Percentiles rank a stretch among this genome's conserved stretches.
Conservation (phyloP, 2,797 vertebrate species). For the Oreochromis mossambicus region DNA sequence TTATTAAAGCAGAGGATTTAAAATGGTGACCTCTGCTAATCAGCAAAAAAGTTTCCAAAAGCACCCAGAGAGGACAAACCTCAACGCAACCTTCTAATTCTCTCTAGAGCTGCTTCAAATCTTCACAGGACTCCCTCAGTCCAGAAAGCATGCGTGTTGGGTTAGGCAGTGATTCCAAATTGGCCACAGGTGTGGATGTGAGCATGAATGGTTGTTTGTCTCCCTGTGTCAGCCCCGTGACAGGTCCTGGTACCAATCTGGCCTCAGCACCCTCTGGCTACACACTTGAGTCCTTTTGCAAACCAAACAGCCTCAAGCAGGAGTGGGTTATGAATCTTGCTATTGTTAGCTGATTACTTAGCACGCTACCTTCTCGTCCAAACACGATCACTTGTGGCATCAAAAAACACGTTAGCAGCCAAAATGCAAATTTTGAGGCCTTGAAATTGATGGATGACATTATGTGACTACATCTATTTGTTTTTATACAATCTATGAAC, state of each 20-base stretch:
- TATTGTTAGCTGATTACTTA: neutral
- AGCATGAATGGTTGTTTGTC: neutral
- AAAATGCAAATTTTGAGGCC: neutral
- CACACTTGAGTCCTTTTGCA: neutral
- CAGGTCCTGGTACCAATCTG: neutral
- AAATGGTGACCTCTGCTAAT: neutral
- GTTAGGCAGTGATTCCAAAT: neutral
- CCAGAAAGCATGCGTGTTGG: rapidly evolving
- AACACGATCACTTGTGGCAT: neutral
- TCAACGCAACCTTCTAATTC: neutral
- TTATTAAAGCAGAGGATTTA: neutral
- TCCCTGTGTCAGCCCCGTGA: neutral
- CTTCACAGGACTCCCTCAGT: neutral
- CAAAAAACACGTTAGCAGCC: neutral
- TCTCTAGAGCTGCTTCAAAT: neutral
- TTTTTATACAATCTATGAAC: neutral
- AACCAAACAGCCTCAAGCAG: neutral
- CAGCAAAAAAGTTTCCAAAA: neutral
- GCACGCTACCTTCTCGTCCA: neutral
- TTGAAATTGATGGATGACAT: neutral
- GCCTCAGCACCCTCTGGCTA: neutral
- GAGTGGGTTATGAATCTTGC: neutral
- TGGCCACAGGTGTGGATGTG: neutral
- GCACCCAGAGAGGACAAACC: neutral
- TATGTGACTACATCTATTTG: neutral